Percentiles rank a stretch among this genome's conserved stretches.
Evolutionary conservation across 1,140 invertebrate genomes (phyloP).

Genomic region (Ephestia elutella): DNA sequence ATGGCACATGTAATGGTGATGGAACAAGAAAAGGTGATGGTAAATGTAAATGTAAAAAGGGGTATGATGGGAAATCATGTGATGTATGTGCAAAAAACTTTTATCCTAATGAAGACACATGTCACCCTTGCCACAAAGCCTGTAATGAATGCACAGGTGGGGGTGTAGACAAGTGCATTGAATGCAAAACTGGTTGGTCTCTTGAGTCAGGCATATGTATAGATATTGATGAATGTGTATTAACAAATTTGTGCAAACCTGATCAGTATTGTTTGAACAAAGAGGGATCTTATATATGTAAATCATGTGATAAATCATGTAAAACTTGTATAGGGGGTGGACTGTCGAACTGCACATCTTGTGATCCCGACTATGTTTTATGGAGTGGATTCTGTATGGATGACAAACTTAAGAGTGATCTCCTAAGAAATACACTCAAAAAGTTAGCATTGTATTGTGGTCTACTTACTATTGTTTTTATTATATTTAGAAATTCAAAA

Average conservation of each 20-base stretch:
- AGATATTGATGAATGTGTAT: constrained; percentile 93
- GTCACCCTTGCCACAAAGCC: constrained; percentile 87
- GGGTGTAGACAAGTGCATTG: constrained; percentile 85
- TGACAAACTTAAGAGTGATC: constrained; percentile 31
- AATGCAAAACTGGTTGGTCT: constrained; percentile 89
- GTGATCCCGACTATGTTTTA: constrained; percentile 32
- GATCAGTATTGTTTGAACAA: constrained; percentile 95
- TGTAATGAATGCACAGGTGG: constrained; percentile 88
- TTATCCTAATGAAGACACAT: constrained; percentile 83
- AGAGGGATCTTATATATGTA: constrained; percentile 91
- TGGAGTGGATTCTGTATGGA: constrained; percentile 50
- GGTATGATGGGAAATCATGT: constrained; percentile 88
- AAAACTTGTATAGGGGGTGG: constrained; percentile 89
- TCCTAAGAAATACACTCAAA: constrained; percentile 27
- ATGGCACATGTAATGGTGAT: constrained; percentile 95
- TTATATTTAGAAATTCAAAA: constrained; percentile 41
- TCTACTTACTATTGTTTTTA: constrained; percentile 34
- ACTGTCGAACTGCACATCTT: constrained; percentile 69
- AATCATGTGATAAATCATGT: constrained; percentile 86
- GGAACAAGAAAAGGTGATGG: constrained; percentile 96
- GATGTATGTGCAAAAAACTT: constrained; percentile 85
- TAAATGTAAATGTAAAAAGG: constrained; percentile 88
- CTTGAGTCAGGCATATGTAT: constrained; percentile 85
- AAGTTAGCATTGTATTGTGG: constrained; percentile 38
- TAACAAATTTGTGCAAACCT: constrained; percentile 77